Base-by-base conservation (phyloP, 1,140 invertebrate species). In the Macrostomum lignano region DNA sequence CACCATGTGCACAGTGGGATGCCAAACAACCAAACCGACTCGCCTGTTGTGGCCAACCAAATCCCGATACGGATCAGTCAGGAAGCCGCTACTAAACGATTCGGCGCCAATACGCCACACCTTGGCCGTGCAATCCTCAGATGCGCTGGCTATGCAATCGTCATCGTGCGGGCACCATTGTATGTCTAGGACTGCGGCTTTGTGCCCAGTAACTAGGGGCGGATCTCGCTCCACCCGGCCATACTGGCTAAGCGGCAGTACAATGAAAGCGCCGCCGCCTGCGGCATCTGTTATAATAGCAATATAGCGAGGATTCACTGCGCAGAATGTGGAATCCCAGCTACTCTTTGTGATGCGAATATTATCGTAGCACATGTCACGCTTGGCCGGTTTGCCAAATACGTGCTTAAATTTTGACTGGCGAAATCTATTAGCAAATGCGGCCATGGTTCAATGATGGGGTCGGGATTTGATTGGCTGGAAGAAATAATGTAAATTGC, bases 331-430 rank as follows among this genome's bases (percentile, higher is more conserved):
- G 28, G 82, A 86, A 58, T 98, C 91, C 79, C 81, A 88, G 24
- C 79, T 84, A 51, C 75, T 84, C 58, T 93, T 91, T 13, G 84
- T 91, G 26, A 98, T 82, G 48, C 84, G 66, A 50, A 98, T 81
- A 58, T 91, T 88, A 61, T 94, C 86, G 62, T 93, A 96, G 62
- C 88, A 96, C 63, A 91, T 74, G 55, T 96, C 86, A 50, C 79
- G 67, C 62, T 94, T 98, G 39, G 86, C 59, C 33, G 77, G 68
- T 48, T 84, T 76, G 43, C 86, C 91, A 63, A 86, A 96, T 44
- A 96, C 82, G 65, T 96, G 86, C 50, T 84, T 75, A 65, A 93
- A 94, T 63, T 94, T 94, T n/a, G n/a, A n/a, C n/a, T n/a, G n/a
- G n/a, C n/a, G n/a, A n/a, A n/a, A n/a, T n/a, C n/a, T n/a, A n/a